phyloP scores from a whole-genome alignment of 2,888 invertebrate species.

The Abrostola tripartita region DNA sequence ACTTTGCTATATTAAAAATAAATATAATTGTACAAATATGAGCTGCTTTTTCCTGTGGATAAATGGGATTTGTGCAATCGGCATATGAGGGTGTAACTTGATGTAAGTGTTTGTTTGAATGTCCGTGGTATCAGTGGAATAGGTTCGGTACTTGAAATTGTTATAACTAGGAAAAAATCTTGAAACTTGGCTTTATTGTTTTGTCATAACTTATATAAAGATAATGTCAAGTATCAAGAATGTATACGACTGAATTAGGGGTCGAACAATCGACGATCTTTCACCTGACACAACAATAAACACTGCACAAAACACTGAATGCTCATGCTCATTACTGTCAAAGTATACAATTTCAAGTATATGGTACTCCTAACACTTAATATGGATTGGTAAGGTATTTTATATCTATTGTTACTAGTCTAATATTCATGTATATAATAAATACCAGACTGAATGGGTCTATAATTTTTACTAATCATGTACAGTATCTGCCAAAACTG shows the following conservation, averaged over 20 bases:
- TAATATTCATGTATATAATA: conserved; percentile 49
- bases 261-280: too few species aligned
- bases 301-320: too few species aligned
- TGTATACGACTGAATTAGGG: too few species aligned
- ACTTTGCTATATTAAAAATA: conserved; percentile 52
- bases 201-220: too few species aligned
- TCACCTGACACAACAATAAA: too few species aligned
- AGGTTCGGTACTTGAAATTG: conserved; percentile 49
- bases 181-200: too few species aligned
- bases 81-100: conserved; percentile 73
- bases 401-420: conserved; percentile 52
- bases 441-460: conserved; percentile 65
- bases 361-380: conserved; percentile 38
- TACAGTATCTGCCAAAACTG: conserved; percentile 36
- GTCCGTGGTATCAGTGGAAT: conserved; percentile 28
- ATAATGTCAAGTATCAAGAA: too few species aligned
- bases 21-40: conserved; percentile 59
- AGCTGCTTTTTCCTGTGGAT: conserved; percentile 50
- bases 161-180: background rate
- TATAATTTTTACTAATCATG: conserved; percentile 52
- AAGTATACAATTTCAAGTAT: conserved; percentile 56
- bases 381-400: conserved; percentile 50
- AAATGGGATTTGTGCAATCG: conserved; percentile 66
- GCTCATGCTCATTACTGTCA: too few species aligned
- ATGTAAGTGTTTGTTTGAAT: conserved; percentile 61